phyloP scores from a whole-genome alignment of 64 coral and sea anemone species.

The Hydrozoanthus tunicans region DNA sequence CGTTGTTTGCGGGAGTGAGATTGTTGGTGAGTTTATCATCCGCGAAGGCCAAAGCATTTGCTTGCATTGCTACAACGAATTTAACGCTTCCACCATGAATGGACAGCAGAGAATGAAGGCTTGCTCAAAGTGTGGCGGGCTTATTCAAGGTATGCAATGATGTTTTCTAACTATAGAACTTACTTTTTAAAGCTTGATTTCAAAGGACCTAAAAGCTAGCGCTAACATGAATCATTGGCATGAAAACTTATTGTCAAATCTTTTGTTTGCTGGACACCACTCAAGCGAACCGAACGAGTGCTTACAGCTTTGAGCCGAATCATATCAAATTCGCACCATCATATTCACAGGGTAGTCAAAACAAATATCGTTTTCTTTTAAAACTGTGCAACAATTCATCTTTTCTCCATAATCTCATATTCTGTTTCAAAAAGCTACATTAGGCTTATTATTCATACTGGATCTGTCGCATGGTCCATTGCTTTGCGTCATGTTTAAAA shows the following conservation, averaged over 20 bases:
- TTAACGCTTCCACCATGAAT: background rate
- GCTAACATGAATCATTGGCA: background rate
- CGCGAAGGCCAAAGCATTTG: constrained; percentile 47
- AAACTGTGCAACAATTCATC: no score
- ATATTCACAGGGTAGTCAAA: no score
- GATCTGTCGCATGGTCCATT: background rate
- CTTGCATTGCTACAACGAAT: constrained; percentile 18
- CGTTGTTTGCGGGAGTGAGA: constrained; percentile 6
- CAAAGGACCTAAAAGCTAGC: no score
- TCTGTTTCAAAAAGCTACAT: background rate
- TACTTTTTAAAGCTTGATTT: background rate
- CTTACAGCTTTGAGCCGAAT: no score
- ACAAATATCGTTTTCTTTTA: no score
- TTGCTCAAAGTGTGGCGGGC: constrained; percentile 49
- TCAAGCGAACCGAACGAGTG: no score
- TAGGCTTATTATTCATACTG: background rate
- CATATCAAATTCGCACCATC: no score
- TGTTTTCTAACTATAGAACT: background rate
- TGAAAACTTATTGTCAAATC: no score
- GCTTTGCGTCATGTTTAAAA: background rate
- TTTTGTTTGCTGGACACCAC: no score
- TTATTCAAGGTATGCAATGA: constrained; percentile 31
- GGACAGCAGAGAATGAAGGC: constrained; percentile 46
- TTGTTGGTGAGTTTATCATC: constrained; percentile 55
- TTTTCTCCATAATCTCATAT: background rate